Evolutionary conservation across 1,140 invertebrate genomes (phyloP).

Genomic region (Diorhabda carinulata): DNA sequence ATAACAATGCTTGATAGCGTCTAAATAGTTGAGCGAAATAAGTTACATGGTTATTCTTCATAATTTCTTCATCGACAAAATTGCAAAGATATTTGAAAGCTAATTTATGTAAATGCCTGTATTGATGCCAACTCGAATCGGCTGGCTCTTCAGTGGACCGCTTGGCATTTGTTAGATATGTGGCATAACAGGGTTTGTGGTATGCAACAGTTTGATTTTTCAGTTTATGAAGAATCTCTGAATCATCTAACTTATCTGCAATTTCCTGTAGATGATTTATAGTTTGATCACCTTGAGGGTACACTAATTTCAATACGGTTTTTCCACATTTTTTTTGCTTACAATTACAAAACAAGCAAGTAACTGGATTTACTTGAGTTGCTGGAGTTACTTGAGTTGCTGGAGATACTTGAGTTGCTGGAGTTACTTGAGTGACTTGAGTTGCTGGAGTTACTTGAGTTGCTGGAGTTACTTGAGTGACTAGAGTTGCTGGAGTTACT

Average conservation of each 20-base stretch:
- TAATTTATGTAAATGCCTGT: constrained; percentile 5
- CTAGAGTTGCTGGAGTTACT: no score
- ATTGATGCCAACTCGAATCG: not conserved
- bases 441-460: no score
- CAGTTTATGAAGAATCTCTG: not conserved
- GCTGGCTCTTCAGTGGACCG: not conserved
- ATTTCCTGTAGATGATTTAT: not conserved
- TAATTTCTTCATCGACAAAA: constrained; percentile 21
- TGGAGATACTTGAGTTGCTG: no score
- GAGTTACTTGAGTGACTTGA: no score
- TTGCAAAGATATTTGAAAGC: constrained; percentile 10
- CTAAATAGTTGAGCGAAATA: constrained; percentile 17
- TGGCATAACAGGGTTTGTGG: constrained; percentile 4
- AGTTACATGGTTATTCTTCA: constrained; percentile 20
- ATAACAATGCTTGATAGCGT: constrained; percentile 10
- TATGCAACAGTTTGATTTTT: not conserved
- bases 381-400: no score
- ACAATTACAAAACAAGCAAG: not conserved
- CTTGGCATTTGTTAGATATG: not conserved
- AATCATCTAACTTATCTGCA: not conserved
- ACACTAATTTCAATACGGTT: not conserved
- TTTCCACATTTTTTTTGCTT: not conserved
- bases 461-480: no score
- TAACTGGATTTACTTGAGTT: not conserved
- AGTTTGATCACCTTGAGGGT: not conserved